A percentile compares a stretch with the other conserved stretches of the same genome.
Conservation (phyloP, 2,113 vertebrate species). For the Platichthys flesus region DNA sequence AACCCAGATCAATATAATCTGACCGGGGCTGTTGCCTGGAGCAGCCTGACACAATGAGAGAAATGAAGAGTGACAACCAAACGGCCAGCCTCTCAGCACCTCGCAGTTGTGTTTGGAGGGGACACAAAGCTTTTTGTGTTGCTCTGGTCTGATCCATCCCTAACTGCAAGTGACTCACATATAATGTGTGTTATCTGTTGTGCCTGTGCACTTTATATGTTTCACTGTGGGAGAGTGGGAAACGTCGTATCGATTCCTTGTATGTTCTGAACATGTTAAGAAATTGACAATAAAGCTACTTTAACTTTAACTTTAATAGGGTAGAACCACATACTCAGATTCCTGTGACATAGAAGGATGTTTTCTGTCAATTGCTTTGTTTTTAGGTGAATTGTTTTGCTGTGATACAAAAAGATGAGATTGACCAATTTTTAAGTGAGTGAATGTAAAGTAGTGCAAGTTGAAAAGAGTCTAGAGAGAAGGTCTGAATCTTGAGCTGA, state of each 20-base stretch:
- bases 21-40: conserved; percentile 58
- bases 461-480: no score
- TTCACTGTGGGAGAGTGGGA: no score
- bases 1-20: conserved; percentile 65
- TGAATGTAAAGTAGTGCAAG: no score
- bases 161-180: background rate
- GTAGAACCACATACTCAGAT: background rate
- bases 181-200: background rate
- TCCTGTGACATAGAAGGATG: background rate
- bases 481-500: no score
- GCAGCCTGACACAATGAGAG: conserved; percentile 61
- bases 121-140: conserved; percentile 21
- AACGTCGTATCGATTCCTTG: no score
- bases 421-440: no score
- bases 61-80: conserved; percentile 71
- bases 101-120: conserved; percentile 16
- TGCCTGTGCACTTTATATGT: no score
- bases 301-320: background rate
- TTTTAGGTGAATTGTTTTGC: background rate
- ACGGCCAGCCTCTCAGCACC: conserved; percentile 50
- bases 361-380: background rate
- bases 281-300: no score
- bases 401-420: no score
- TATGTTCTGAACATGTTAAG: no score
- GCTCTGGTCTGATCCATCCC: background rate